A percentile compares a stretch with the other conserved stretches of the same genome.
Evolutionary conservation across 1,140 invertebrate genomes (phyloP).

Genomic region (Drosophila willistoni): DNA sequence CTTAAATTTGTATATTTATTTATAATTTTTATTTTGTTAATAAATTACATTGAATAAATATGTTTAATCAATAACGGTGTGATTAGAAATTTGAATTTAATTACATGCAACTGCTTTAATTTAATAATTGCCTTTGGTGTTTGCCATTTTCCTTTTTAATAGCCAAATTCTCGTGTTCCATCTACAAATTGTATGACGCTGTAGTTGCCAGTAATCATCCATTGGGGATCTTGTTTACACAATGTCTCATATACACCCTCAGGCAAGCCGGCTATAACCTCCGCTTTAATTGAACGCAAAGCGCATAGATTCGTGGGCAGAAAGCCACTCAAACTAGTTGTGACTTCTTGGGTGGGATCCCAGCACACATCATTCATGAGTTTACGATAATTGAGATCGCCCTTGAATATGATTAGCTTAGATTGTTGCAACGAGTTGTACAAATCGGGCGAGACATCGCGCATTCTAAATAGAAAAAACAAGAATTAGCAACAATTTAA

Average conservation of each 20-base stretch:
- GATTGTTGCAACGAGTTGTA: constrained; percentile 89
- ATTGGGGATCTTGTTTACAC: constrained; percentile 87
- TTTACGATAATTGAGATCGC: constrained; percentile 98
- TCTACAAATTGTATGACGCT: constrained; percentile 84
- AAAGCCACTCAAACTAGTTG: constrained; percentile 90
- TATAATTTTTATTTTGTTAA: constrained; percentile 6
- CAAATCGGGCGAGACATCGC: constrained; percentile 86
- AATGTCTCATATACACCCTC: constrained; percentile 86
- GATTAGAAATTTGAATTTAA: constrained; percentile 12
- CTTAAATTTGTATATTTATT: neutral
- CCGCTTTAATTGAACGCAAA: constrained; percentile 95
- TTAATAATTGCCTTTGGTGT: constrained; percentile 30
- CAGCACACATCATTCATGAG: constrained; percentile 95
- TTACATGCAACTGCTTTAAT: constrained; percentile 20
- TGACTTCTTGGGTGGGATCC: constrained; percentile 88
- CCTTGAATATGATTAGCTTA: constrained; percentile 95
- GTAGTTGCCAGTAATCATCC: constrained; percentile 95
- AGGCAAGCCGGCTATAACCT: constrained; percentile 93
- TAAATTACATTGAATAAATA: constrained; percentile 2
- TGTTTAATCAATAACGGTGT: neutral
- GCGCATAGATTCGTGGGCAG: constrained; percentile 90
- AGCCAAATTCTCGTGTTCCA: constrained; percentile 56
- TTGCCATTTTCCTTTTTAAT: constrained; percentile 41
- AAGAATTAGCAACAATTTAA: neutral
- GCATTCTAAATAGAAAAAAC: constrained; percentile 87